Conservation (phyloP, 1,140 invertebrate species). For the Stratiolaelaps scimitus region DNA sequence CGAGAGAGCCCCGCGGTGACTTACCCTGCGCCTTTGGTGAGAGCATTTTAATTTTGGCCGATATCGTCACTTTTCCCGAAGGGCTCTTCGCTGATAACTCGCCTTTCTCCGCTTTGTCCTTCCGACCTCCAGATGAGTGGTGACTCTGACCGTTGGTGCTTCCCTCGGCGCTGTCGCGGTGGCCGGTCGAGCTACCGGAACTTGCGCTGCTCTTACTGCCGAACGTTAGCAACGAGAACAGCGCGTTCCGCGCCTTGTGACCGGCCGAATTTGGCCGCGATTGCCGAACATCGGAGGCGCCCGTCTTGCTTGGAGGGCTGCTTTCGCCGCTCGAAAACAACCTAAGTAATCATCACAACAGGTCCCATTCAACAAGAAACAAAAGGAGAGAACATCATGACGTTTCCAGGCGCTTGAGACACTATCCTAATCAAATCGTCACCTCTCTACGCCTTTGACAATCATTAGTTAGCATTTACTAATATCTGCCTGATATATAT, state of each 20-base stretch:
- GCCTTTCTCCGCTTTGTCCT: no score
- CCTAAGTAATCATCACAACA: background rate
- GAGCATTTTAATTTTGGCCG: slow-evolving; percentile 22
- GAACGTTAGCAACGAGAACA: slow-evolving; percentile 23
- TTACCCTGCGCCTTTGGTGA: slow-evolving; percentile 19
- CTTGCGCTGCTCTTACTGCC: slow-evolving; percentile 16
- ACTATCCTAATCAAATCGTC: no score
- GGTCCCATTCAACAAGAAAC: no score
- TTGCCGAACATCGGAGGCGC: slow-evolving; percentile 2
- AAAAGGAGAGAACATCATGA: no score
- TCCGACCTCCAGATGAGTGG: background rate
- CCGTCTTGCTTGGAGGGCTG: slow-evolving; percentile 24
- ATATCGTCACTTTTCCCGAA: background rate
- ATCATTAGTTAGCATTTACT: no score
- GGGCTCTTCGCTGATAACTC: background rate
- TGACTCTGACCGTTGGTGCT: background rate
- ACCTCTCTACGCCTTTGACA: no score
- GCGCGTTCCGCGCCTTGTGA: slow-evolving; percentile 19
- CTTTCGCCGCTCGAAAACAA: slow-evolving; percentile 28
- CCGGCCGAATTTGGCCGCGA: slow-evolving; percentile 20
- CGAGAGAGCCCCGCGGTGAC: slow-evolving; percentile 5
- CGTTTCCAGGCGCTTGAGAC: no score
- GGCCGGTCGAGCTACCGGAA: background rate
- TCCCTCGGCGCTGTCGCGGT: background rate
- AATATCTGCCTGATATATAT: no score